Evolutionary conservation across 2,888 invertebrate species (phyloP), one percentile per base, ranked within the genome.

Genomic region (Clivina fossor): DNA sequence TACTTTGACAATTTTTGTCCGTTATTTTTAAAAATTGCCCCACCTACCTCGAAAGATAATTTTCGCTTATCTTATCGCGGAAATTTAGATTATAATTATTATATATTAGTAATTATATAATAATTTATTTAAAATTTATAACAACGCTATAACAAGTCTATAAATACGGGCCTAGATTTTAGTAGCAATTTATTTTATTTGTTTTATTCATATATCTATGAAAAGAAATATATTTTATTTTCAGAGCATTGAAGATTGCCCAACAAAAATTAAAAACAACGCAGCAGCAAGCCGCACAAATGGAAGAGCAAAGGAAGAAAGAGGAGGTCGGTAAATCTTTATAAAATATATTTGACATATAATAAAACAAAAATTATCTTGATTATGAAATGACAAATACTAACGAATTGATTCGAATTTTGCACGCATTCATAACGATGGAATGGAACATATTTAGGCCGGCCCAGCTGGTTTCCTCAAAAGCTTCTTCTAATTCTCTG

Each of bases 401-500:
- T 59, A 60, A 60, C 56, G 46, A 56, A 50, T 41, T 59, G 53
- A n/a, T n/a, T 60, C 58, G 32, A 38, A 50, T 60, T 58, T 38
- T 56, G 65, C 68, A 66, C 63, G 67, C 67, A 59, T 40, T 26
- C 44, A 55, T 51, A 60, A 53, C 41, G 44, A 24, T 51, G 33
- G 30, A 8, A 24, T 22, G 43, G 32, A 40, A 19, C 22, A 50
- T 59, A 50, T 40, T 11, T 24, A 92, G 91, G 90, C 91, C 80
- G 91, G 91, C 77, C 90, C 92, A 75, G 90, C 91, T 78, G 90
- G 90, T 80, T 92, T 92, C 85, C 85, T 92, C 78, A 92, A 92
- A 84, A 91, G 91, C 85, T 90, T 92, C 83, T 92, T 92, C 85
- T 92, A 91, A 89, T 63, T 60, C 60, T 61, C 60, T 60, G 55